Evolutionary conservation across 2,888 invertebrate genomes (phyloP), one percentile per base, ranked within the genome.

Genomic region (Gymnocheta viridis): DNA sequence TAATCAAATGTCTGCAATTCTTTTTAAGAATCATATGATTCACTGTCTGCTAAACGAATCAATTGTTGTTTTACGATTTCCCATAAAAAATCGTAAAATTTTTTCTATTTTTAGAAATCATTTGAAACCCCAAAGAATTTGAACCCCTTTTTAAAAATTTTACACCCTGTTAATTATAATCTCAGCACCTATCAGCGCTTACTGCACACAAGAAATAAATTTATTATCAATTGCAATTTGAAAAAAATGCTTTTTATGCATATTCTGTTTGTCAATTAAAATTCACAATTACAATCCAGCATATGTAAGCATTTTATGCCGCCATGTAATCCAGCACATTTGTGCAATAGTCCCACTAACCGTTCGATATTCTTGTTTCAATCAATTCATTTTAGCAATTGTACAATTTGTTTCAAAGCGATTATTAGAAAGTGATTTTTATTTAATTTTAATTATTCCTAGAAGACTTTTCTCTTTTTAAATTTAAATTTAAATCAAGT

Each of bases 391-490:
- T 77, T 58, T 29, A 32, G 2, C 29, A 19, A 32, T 47, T 66
- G 22, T 17, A 49, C 38, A 56, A 58, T 58, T 67, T 77, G 54
- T 54, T 76, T 56, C 29, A 74, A 56, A 44, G 32, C 66, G 56
- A 66, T 76, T 44, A 56, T 66, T 32, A 44, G 72, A 73, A 60
- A 73, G n/a, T 73, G 72, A n/a, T 35, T 60, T 41, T 44, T n/a
- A 44, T 41, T 44, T 9, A 38, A 17, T 9, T 73, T 35, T 49
- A n/a, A 58, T n/a, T 29, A 10, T 60, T 9, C 22, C 17, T n/a
- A 29, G 32, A 47, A 51, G 14, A 27, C 10, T 51, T 22, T 12
- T 19, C 22, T 58, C 7, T 22, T 44, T 67, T 32, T 58, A n/a
- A n/a, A n/a, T 32, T 32, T 2, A 14, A 4, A 38, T 4, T 51